These are phyloP conservation scores for Horisme vitalbata DNA, from an alignment of 2,888 invertebrate genomes.

Conservation along the genomic window DNA sequence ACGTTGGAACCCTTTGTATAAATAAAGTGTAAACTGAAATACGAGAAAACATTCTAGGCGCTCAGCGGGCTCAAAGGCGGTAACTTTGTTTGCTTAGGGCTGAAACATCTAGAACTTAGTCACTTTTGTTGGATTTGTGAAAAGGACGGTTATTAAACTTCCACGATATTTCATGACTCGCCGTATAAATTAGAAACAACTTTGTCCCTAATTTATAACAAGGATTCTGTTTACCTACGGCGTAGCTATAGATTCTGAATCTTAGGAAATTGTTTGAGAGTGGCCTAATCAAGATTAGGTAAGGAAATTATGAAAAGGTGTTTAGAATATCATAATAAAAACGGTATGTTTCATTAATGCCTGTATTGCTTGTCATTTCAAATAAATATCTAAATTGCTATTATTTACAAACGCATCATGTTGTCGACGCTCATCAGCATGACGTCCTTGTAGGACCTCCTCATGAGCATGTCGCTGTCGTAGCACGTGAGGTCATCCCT, in stretches of 20 bases:
- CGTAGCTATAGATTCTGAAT: too few species aligned
- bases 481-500: slow-evolving; percentile 69
- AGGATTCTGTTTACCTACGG: too few species aligned
- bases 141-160: slow-evolving; percentile 20
- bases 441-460: slow-evolving; percentile 66
- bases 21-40: slow-evolving; percentile 8
- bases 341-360: slow-evolving; percentile 15
- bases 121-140: slow-evolving; percentile 26
- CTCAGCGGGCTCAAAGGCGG: slow-evolving; percentile 22
- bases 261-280: too few species aligned
- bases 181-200: slow-evolving; percentile 10
- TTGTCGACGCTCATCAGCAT: slow-evolving; percentile 67
- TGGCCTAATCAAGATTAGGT: too few species aligned
- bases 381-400: slow-evolving; percentile 13
- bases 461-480: slow-evolving; percentile 65
- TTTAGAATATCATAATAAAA: slow-evolving; percentile 14
- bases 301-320: too few species aligned
- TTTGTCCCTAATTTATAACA: slow-evolving; percentile 5
- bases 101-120: slow-evolving; percentile 26
- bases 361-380: slow-evolving; percentile 22
- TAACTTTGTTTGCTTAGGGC: slow-evolving; percentile 29
- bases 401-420: slow-evolving; percentile 60
- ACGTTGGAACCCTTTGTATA: neutral
- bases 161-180: slow-evolving; percentile 14
- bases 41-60: slow-evolving; percentile 15